Evolutionary conservation across 2,797 vertebrate species (phyloP), one percentile per base, ranked within the genome.

Genomic region (Notolabrus celidotus): DNA sequence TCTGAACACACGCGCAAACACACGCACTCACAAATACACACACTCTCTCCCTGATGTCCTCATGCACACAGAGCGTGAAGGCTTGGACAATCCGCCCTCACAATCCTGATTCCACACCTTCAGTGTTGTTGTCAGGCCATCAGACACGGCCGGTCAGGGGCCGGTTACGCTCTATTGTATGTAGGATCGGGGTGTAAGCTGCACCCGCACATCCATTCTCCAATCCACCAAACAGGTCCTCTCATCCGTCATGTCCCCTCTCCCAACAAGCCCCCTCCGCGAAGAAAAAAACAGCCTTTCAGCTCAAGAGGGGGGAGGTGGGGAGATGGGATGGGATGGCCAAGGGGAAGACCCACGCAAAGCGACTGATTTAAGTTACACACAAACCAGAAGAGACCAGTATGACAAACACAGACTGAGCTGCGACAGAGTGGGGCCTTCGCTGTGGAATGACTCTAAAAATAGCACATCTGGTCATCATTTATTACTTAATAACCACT

Each of bases 31-130:
- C 58, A 31, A 19, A 53, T 29, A 76, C n/a, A 56, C 55, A 38
- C 50, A 41, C 46, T 42, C 39, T 3, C 42, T 10, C 43, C 10
- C 43, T 2, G n/a, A 42, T 0, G 5, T 5, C 57, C 46, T 60
- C 5, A 2, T 33, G 58, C 67, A 76, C 11, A 45, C 38, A 57
- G 34, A 77, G 74, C 38, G 36, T 76, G 76, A 86, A 76, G 80
- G 50, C 66, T 55, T 23, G 70, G 65, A 84, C 77, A 84, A 82
- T 74, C 67, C 63, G 25, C 57, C 57, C 52, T 50, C 67, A 83
- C 80, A 89, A 86, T 79, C 2, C 59, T 71, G 56, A 90, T 91
- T 88, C 85, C 73, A 88, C 80, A 88, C 85, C 80, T 86, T 82
- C 71, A 78, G 73, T 79, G 77, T 72, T 61, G 79, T 71, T 91